A percentile compares a stretch with the other conserved stretches of the same genome.
These are phyloP conservation scores for Progne subis DNA, from an alignment of 2,113 vertebrate species.

Conservation along the genomic window DNA sequence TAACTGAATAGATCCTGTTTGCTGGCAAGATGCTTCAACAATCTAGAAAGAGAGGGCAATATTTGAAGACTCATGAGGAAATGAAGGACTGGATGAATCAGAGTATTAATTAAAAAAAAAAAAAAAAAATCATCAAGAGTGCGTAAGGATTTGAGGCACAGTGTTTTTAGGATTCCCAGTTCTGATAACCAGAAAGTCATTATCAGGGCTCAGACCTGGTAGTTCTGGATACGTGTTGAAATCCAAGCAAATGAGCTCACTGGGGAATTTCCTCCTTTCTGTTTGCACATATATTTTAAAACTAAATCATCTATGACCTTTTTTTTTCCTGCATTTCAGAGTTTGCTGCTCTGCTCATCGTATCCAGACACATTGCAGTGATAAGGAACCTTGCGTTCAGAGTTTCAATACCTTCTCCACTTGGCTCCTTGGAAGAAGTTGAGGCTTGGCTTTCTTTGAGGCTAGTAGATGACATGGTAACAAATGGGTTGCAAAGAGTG, in stretches of 20 bases:
- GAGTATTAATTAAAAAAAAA: neutral
- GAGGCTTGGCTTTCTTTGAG: neutral
- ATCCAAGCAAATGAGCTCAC: neutral
- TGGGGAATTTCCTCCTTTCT: neutral
- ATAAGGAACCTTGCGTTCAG: neutral
- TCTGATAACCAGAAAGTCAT: neutral
- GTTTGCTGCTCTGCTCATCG: neutral
- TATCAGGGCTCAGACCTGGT: neutral
- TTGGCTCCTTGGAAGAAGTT: neutral
- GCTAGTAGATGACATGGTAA: neutral
- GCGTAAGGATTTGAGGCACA: neutral
- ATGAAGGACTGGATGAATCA: neutral
- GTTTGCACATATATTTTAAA: neutral
- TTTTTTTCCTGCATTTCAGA: neutral
- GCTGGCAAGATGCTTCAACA: neutral
- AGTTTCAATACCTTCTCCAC: neutral
- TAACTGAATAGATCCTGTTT: neutral
- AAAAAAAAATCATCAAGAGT: neutral
- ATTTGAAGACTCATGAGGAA: neutral
- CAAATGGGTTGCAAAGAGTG: neutral
- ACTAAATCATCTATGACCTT: neutral
- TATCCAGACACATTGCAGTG: neutral
- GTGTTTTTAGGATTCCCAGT: neutral
- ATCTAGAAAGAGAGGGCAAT: neutral
- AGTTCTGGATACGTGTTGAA: neutral